Conservation (phyloP, 2,113 vertebrate species). For the Gavia stellata region DNA sequence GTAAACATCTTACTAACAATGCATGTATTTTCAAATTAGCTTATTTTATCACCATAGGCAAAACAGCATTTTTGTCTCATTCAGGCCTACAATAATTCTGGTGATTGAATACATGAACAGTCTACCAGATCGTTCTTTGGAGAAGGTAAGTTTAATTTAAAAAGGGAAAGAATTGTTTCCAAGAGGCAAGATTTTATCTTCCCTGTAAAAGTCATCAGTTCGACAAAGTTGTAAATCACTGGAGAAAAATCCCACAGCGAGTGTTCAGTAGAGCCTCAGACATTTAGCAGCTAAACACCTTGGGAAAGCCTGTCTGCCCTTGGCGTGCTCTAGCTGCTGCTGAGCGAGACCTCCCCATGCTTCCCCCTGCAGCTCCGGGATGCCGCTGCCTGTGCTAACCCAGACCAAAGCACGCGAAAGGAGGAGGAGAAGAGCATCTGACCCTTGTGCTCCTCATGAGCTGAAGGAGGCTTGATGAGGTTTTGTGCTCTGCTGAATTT, state of each 20-base stretch:
- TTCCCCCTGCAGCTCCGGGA: not conserved
- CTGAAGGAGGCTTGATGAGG: not conserved
- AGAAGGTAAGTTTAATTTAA: not conserved
- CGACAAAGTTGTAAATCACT: not conserved
- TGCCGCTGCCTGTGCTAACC: rapidly evolving
- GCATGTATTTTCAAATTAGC: not conserved
- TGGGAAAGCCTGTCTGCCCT: not conserved
- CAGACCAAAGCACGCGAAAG: rapidly evolving
- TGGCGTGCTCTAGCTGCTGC: not conserved
- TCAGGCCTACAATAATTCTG: not conserved
- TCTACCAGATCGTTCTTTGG: not conserved
- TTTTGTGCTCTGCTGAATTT: not conserved
- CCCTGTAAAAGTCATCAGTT: not conserved
- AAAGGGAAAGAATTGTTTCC: not conserved
- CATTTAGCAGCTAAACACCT: not conserved
- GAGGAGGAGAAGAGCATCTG: rapidly evolving
- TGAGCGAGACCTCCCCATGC: not conserved
- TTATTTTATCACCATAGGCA: not conserved
- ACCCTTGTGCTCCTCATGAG: not conserved
- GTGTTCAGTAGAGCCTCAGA: not conserved
- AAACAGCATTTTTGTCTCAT: not conserved
- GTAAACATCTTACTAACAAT: not conserved
- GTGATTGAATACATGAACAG: not conserved
- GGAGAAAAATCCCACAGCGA: not conserved
- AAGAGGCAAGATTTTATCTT: conserved; percentile 32